phyloP scores from a whole-genome alignment of 1,140 invertebrate genomes.

The Solen grandis region DNA sequence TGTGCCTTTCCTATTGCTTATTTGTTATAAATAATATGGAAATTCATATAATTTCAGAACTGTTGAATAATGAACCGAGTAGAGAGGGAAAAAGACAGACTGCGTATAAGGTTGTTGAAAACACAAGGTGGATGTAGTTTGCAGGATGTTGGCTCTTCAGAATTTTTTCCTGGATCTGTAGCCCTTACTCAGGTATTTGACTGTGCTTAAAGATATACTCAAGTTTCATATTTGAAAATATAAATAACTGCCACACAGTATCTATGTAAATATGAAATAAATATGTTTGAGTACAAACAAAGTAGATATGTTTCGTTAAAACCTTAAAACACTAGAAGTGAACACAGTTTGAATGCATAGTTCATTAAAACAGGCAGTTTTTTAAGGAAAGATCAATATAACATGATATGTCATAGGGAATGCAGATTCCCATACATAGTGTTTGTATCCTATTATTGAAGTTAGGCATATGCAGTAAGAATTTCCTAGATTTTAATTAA shows the following conservation, averaged over 20 bases:
- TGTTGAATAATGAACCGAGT: not conserved
- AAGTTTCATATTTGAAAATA: not conserved
- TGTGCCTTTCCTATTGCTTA: not conserved
- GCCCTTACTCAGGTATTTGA: slow-evolving; percentile 13
- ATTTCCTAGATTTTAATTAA: no score
- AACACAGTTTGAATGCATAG: no score
- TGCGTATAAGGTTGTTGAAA: not conserved
- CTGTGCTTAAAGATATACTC: no score
- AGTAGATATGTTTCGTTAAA: slow-evolving; percentile 2
- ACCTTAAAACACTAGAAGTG: no score
- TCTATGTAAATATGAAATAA: not conserved
- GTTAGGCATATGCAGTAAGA: no score
- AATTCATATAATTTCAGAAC: slow-evolving; percentile 7
- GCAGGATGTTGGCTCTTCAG: not conserved
- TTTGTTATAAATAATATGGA: not conserved
- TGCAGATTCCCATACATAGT: no score
- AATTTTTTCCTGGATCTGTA: not conserved
- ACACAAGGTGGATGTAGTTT: not conserved
- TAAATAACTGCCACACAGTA: not conserved
- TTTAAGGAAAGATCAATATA: no score
- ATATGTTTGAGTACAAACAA: not conserved
- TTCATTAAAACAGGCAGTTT: no score
- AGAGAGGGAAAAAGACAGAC: slow-evolving; percentile 9
- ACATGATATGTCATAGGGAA: no score
- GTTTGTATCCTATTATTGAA: no score